phyloP scores from a whole-genome alignment of 2,113 vertebrate genomes.

The Canis aureus region DNA sequence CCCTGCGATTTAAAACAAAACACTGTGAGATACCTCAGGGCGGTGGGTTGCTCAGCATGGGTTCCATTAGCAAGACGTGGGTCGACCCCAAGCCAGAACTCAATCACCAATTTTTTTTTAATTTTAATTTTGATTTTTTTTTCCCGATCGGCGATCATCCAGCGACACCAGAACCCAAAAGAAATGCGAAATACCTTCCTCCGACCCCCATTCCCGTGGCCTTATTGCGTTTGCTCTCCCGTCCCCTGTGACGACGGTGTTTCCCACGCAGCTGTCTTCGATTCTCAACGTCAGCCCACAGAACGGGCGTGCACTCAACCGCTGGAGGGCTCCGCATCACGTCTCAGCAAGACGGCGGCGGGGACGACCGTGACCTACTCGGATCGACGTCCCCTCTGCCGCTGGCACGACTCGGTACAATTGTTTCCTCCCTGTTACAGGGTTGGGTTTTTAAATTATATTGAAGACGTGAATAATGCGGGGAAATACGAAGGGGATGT shows the following conservation, averaged over 20 bases:
- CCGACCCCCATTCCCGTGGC: rapidly evolving
- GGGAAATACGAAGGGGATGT: neutral
- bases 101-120: rapidly evolving
- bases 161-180: rapidly evolving
- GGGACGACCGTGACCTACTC: rapidly evolving
- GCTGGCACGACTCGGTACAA: rapidly evolving
- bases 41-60: rapidly evolving
- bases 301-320: neutral
- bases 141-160: too few species aligned
- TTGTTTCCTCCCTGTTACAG: rapidly evolving
- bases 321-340: rapidly evolving
- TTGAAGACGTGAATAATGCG: rapidly evolving
- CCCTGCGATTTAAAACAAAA: rapidly evolving
- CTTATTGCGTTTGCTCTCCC: neutral
- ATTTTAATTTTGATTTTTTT: too few species aligned
- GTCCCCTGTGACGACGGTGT: too few species aligned
- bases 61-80: rapidly evolving
- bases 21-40: too few species aligned
- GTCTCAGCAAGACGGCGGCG: neutral
- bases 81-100: rapidly evolving
- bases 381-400: neutral
- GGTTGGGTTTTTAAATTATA: neutral
- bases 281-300: rapidly evolving
- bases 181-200: too few species aligned
- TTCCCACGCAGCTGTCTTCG: neutral